A percentile compares a stretch with the other conserved stretches of the same genome.
Conservation (phyloP, 2,888 invertebrate genomes). For the Cremastinae sp. region DNA sequence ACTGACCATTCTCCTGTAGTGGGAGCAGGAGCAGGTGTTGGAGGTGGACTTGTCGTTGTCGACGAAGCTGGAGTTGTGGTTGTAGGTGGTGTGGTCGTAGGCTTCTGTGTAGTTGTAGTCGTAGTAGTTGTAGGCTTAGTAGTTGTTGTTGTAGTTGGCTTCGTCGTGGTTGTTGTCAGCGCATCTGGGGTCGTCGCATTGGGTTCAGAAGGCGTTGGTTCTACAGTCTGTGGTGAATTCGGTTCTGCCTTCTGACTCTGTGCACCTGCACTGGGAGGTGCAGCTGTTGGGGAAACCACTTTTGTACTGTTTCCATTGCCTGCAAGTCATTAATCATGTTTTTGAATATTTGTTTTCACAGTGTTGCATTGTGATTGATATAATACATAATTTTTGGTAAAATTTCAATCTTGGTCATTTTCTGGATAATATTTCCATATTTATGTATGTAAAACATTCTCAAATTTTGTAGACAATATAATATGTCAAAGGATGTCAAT, state of each 20-base stretch:
- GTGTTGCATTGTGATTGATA: neutral
- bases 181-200: conserved; percentile 60
- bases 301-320: neutral
- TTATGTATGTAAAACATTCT: neutral
- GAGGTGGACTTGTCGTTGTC: conserved; percentile 60
- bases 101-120: conserved; percentile 1
- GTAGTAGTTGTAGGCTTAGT: conserved; percentile 7
- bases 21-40: conserved; percentile 73
- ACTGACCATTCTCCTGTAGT: conserved; percentile 81
- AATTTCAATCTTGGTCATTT: too few species aligned
- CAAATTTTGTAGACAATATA: too few species aligned
- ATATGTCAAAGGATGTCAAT: too few species aligned
- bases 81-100: conserved; percentile 19
- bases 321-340: neutral
- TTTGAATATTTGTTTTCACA: neutral
- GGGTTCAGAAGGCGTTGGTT: conserved; percentile 64
- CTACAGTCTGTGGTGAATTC: too few species aligned
- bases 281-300: neutral
- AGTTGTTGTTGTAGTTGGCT: neutral
- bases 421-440: too few species aligned
- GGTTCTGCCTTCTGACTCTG: too few species aligned
- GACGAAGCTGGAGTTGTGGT: conserved; percentile 76
- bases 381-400: too few species aligned
- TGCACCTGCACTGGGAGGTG: neutral
- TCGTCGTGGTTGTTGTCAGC: conserved; percentile 63